These are phyloP conservation scores for Eurytoma californica DNA, from an alignment of 2,888 invertebrate species.

Conservation along the genomic window DNA sequence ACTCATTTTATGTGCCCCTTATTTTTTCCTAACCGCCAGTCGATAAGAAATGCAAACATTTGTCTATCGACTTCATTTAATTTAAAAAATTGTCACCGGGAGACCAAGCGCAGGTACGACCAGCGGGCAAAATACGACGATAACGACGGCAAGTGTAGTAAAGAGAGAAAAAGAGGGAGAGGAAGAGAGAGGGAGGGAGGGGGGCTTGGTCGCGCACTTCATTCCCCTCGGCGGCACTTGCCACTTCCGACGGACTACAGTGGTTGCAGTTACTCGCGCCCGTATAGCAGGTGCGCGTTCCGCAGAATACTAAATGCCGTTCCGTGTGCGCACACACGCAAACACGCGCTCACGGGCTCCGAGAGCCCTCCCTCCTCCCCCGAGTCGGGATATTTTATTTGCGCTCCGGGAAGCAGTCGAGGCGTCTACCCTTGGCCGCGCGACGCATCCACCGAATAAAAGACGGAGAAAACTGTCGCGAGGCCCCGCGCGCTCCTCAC, in stretches of 20 bases:
- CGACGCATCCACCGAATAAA: not conserved
- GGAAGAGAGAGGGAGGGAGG: no score
- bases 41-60: no score
- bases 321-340: constrained; percentile 61
- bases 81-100: no score
- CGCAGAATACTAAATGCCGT: constrained; percentile 68
- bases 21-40: no score
- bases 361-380: not conserved
- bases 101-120: no score
- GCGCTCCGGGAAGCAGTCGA: constrained; percentile 28
- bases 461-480: constrained; percentile 8
- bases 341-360: constrained; percentile 50
- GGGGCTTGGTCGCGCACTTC: not conserved
- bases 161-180: no score
- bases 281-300: constrained; percentile 42
- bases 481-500: constrained; percentile 36
- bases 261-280: constrained; percentile 64
- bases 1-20: no score
- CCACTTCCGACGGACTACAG: constrained; percentile 65
- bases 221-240: constrained; percentile 39
- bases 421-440: not conserved
- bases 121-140: no score
- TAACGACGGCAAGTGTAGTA: no score
- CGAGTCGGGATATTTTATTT: constrained; percentile 59
- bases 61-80: no score